Evolutionary conservation across 2,797 vertebrate genomes (phyloP).

Genomic region (Melanogrammus aeglefinus): DNA sequence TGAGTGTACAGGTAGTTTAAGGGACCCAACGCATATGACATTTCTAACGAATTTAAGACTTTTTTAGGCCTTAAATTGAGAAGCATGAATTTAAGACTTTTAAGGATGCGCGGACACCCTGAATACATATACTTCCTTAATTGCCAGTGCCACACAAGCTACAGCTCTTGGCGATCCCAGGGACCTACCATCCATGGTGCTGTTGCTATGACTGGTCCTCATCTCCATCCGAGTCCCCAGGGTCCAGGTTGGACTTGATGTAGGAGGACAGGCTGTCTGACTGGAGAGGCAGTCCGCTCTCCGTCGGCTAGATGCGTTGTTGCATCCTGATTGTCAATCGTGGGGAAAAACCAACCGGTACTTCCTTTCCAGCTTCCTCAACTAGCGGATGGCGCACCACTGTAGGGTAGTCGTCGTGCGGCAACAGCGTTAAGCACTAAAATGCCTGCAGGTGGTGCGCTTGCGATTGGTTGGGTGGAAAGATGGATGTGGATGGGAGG

Average conservation of each 20-base stretch:
- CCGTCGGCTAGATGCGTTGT: slow-evolving; percentile 75
- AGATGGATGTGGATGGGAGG: slow-evolving; percentile 2
- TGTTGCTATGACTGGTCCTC: slow-evolving; percentile 71
- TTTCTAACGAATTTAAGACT: too few relatives aligned
- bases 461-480: slow-evolving; percentile 11
- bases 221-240: slow-evolving; percentile 73
- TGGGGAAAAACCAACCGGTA: slow-evolving; percentile 79
- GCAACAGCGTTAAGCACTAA: slow-evolving; percentile 7
- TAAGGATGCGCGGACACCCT: too few relatives aligned
- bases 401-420: slow-evolving; percentile 64
- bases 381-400: slow-evolving; percentile 94
- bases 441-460: not conserved
- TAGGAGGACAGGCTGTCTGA: slow-evolving; percentile 79
- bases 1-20: too few relatives aligned
- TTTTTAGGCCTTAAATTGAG: too few relatives aligned
- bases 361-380: slow-evolving; percentile 94
- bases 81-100: too few relatives aligned
- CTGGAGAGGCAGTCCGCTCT: too few relatives aligned
- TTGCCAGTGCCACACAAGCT: not conserved
- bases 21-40: too few relatives aligned
- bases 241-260: slow-evolving; percentile 79
- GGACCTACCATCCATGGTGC: slow-evolving; percentile 77
- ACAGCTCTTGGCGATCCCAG: not conserved
- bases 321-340: slow-evolving; percentile 89
- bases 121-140: not conserved